phyloP scores from a whole-genome alignment of 2,113 vertebrate genomes.

The Pterocles burchelli region DNA sequence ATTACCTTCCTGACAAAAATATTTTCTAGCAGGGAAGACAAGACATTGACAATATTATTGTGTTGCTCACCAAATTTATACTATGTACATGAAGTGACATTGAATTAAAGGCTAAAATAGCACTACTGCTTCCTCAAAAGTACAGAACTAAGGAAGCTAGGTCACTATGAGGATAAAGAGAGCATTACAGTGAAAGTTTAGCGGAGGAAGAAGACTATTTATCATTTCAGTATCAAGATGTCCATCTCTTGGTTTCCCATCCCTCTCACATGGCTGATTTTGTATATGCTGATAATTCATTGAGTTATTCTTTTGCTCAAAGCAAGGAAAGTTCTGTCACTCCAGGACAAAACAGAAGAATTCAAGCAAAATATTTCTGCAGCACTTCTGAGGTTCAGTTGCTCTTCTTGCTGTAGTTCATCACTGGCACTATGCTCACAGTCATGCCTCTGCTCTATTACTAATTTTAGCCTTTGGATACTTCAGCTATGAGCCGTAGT shows the following conservation, averaged over 20 bases:
- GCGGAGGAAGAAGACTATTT: not conserved
- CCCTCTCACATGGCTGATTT: not conserved
- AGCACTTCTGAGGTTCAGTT: not conserved
- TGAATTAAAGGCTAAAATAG: not conserved
- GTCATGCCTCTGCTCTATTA: not conserved
- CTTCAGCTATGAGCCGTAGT: not conserved
- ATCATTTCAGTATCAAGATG: not conserved
- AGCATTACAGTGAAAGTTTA: not conserved
- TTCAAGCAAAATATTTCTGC: not conserved
- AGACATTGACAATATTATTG: not conserved
- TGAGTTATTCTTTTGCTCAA: not conserved
- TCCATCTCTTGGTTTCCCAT: not conserved
- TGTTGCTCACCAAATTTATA: not conserved
- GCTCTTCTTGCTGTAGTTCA: not conserved
- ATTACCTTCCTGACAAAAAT: not conserved
- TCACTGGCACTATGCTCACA: not conserved
- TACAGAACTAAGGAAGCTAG: not conserved
- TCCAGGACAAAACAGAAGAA: not conserved
- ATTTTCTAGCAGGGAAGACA: not conserved
- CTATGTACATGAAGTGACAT: not conserved
- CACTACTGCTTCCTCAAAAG: not conserved
- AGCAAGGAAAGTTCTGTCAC: not conserved
- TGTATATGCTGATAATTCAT: not conserved
- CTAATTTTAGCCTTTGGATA: slow-evolving; percentile 40
- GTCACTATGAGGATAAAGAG: not conserved